phyloP scores from a whole-genome alignment of 2,113 vertebrate species.

The Chelonoidis abingdonii region DNA sequence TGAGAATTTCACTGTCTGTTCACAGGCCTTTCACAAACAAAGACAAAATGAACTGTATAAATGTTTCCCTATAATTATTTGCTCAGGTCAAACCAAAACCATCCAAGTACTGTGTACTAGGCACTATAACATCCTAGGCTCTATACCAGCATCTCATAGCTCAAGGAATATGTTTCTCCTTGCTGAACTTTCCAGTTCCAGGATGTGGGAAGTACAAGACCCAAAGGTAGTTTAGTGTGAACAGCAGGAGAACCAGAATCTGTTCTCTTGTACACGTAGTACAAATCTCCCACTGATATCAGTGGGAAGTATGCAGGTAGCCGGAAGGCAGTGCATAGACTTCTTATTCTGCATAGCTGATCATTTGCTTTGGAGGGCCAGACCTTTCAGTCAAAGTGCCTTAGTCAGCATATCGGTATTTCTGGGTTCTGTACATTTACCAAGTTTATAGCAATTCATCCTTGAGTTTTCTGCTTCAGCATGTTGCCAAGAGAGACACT shows the following conservation, averaged over 20 bases:
- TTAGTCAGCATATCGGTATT: rapidly evolving
- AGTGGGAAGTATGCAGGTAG: not conserved
- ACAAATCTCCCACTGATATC: not conserved
- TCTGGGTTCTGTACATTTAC: not conserved
- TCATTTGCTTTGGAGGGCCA: not conserved
- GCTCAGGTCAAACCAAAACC: not conserved
- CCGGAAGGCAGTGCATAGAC: no score
- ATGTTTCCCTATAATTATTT: no score
- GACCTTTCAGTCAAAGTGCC: not conserved
- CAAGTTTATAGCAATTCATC: not conserved
- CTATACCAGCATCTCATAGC: rapidly evolving
- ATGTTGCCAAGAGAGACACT: conserved; percentile 28
- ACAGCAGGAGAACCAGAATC: not conserved
- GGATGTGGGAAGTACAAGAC: not conserved
- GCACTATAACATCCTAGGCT: no score
- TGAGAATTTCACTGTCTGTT: rapidly evolving
- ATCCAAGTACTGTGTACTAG: not conserved
- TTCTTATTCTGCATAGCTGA: not conserved
- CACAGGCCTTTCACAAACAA: rapidly evolving
- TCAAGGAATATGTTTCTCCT: not conserved
- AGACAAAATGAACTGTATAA: rapidly evolving
- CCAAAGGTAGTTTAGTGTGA: not conserved
- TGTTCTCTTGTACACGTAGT: not conserved
- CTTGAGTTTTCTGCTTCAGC: conserved; percentile 23
- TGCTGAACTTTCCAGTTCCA: not conserved